Base-by-base conservation (phyloP, 2,888 invertebrate species). In the Laspeyria flexula region DNA sequence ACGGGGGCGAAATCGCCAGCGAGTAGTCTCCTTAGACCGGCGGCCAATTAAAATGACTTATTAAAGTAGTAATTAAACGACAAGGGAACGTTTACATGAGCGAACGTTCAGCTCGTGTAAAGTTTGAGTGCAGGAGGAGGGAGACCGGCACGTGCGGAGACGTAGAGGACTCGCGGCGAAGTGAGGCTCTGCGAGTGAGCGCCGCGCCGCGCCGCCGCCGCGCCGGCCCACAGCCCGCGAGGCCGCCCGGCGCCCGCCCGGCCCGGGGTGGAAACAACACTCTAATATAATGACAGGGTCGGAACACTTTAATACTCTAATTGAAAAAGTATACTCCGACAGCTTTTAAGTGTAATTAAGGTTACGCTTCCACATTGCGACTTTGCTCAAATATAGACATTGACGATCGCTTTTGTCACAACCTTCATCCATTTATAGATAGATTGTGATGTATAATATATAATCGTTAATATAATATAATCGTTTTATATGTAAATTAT, bases 271-370 rank as follows among this genome's bases (percentile, higher is more conserved):
- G 86, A 80, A 85, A 81, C 91, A 90, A 91, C 92, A 90, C 90
- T 90, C 88, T 90, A 90, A 90, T 90, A 89, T 91, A 90, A 92
- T 91, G 90, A 90, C 88, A 87, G 91, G 88, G 87, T 89, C 87
- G 88, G 88, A 88, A 90, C 90, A 90, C 90, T 90, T 90, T 90
- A 92, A 90, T 89, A 87, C 90, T 88, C 89, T 90, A 90, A 92
- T 91, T 92, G 89, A 88, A 89, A 90, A 90, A 89, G 90, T 89
- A 89, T 86, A 88, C 89, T 86, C 85, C 79, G 82, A 84, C 86
- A 83, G 86, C 86, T 86, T 86, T 86, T 85, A 84, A 86, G 83
- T 83, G 84, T 84, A 85, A 85, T 85, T 84, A 84, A 82, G 81
- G 83, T 78, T 81, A 77, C 77, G 78, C 79, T 79, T 80, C 78